Conservation (phyloP, 2,113 vertebrate species). For the western clawed frog (Xenopus tropicalis) region UCB_Xtro_10.0 CM004450.2:49188501-49189000, state of each 20-base stretch:
- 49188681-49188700: constrained; percentile 5
- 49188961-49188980: too few relatives aligned
- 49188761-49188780: constrained; percentile 1
- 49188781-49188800: constrained; percentile 9
- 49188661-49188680: constrained; percentile 22
- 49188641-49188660: constrained; percentile 33
- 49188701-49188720: constrained; percentile 24
- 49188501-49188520: constrained; percentile 91
- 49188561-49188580: constrained; percentile 88
- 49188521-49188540: constrained; percentile 84
- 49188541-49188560: constrained; percentile 90
- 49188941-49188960: too few relatives aligned
- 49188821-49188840: too few relatives aligned
- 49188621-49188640: constrained; percentile 12
- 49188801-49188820: not conserved
- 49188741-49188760: not conserved
- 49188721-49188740: constrained; percentile 10
- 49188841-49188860: too few relatives aligned
- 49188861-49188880: too few relatives aligned
- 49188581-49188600: not conserved
- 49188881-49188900: too few relatives aligned
- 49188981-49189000: too few relatives aligned
- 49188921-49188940: too few relatives aligned
- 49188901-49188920: too few relatives aligned
- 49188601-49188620: constrained; percentile 4